Base-by-base conservation (phyloP, 1,140 invertebrate genomes). In the Adoxophyes honmai region DNA sequence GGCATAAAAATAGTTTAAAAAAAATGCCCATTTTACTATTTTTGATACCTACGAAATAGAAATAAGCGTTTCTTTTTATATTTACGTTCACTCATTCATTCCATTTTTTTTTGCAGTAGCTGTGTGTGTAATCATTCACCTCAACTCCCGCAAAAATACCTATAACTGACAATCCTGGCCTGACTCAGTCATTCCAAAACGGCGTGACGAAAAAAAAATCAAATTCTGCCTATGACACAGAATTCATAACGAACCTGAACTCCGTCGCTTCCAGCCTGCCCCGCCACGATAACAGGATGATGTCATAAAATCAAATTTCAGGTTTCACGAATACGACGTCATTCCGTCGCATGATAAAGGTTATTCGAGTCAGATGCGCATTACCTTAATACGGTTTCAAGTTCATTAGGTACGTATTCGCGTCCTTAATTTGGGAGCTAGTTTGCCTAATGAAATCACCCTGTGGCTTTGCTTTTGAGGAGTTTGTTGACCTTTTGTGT, bases 261-360 rank as follows among this genome's bases (percentile, higher is more conserved):
- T 48, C 21, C 21, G 42, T 18, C 42, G 42, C 7, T 48, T 48
- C 21, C 42, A 48, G 42, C 42, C 42, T 48, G 42, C 42, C 42
- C 21, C 21, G 42, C 0, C 42, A 48, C 42, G 42, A 48, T 48
- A 48, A 48, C 42, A 48, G 42, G 42, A 48, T 48, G 42, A 48
- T 48, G 42, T 48, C 42, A 48, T 48, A 48, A 48, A 48, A 48
- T 48, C 18, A 48, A 48, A 48, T 48, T 48, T 48, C 42, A 48
- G 42, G 42, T 48, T 48, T 48, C 42, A n/a, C 42, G 42, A 48
- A 33, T 48, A 48, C 18, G 42, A 48, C 42, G 42, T 48, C 42
- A 18, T 48, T 48, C 21, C 11, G 42, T 33, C 42, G 42, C 21
- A 48, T 48, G 42, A 48, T 48, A 48, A 48, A 48, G 42, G 42